Base-by-base conservation (phyloP, 92 coral and sea anemone species). In the Virgularia gustaviana region DNA sequence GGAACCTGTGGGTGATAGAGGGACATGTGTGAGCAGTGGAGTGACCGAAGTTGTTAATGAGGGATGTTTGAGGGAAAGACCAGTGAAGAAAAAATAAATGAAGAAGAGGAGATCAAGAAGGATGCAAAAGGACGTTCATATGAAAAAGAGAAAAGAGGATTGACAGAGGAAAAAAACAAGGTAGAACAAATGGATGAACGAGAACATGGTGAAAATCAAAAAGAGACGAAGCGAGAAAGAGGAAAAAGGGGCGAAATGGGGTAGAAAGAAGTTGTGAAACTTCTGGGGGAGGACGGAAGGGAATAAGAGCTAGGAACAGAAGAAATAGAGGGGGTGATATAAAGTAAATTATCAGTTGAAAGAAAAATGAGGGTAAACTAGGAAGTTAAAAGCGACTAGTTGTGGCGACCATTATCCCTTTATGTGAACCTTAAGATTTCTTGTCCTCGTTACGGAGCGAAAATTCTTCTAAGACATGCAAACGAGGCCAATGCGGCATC, bases 1-100 rank as follows among this genome's bases (percentile, higher is more conserved):
- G n/a, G 78, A 57, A 32, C 65, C 78, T 72, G 13, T 4, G 19
- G n/a, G 32, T 39, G 44, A 30, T 35, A 65, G 29, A 41, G 19
- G 24, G 35, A 33, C 35, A 7, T 5, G n/a, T 60, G 43, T 25
- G 19, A 65, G 7, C 20, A 36, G 15, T 57, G 32, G 33, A 7
- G 36, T 57, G 63, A 24, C n/a, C n/a, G n/a, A n/a, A 43, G 51
- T 13, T 13, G 20, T 43, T 43, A 16, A n/a, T n/a, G n/a, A n/a
- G n/a, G n/a, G n/a, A n/a, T n/a, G n/a, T 16, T 39, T 8, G 16
- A 39, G 16, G 16, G 45, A 39, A 39, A 39, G 8, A 8, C 16
- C 45, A 39, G 16, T 19, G 7, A 47, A 15, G n/a, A 25, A 4
- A 25, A 47, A 15, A 25, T 15, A 15, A 15, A 4, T 19, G 5